Base-by-base conservation (phyloP, 2,888 invertebrate species). In the Formica aserva region DNA sequence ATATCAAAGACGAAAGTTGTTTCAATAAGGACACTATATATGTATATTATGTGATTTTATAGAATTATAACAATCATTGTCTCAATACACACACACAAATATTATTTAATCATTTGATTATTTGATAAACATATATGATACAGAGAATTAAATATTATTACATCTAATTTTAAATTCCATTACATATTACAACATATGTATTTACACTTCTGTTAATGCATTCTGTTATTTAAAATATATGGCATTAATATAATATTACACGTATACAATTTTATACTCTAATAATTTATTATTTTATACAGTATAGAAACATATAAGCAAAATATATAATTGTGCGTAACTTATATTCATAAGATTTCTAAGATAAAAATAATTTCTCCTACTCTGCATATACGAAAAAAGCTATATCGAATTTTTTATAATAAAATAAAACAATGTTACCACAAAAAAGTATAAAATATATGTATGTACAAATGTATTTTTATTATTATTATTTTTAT, bases 391-490 rank as follows among this genome's bases (percentile, higher is more conserved):
- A 71, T 48, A 8, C 15, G 55, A 71, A 22, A 22, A 22, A 22
- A 22, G 22, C 22, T 22, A 22, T 22, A 22, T 22, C 22, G 22
- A 22, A 22, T 22, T 18, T 1, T 32, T 15, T 38, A 4, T 6
- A 71, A 32, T 71, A 22, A 6, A 8, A 71, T 45, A 22, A 69
- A 29, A 55, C 5, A 38, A 22, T 38, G 13, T 72, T 72, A 72
- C 26, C 15, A 6, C 22, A 22, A 60, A 13, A 60, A 60, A 72
- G 57, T 57, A 29, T 57, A 57, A 57, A 35, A 4, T 35, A 69
- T 67, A 55, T 55, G 15, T 57, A 4, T 8, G 38, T 72, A 57
- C 38, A 72, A 72, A 72, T 57, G 26, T 72, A 72, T 18, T 57
- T 45, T 72, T 57, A 72, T 57, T 67, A 41, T 26, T 72, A 57